A percentile compares a stretch with the other conserved stretches of the same genome.
These are phyloP conservation scores for Hermodice carunculata DNA, from an alignment of 2,888 invertebrate genomes.

Conservation along the genomic window DNA sequence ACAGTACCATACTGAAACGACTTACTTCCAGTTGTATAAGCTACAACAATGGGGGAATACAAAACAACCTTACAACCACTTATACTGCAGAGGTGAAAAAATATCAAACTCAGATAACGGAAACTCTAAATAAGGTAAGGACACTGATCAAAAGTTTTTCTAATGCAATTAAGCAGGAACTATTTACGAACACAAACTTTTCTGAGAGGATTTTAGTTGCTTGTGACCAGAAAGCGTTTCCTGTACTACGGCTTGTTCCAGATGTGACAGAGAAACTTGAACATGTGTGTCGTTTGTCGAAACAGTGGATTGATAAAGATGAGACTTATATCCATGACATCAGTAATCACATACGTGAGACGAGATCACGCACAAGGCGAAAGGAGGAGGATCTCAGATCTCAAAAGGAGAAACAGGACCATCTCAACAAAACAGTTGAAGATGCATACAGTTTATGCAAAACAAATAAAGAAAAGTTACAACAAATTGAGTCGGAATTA, in stretches of 20 bases:
- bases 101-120: conserved; percentile 50
- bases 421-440: conserved; percentile 55
- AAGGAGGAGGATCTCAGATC: conserved; percentile 52
- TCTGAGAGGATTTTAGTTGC: conserved; percentile 53
- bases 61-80: conserved; percentile 51
- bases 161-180: conserved; percentile 53
- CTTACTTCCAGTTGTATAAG: conserved; percentile 57
- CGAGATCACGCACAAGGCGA: conserved; percentile 50
- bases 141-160: conserved; percentile 54
- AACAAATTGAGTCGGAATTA: conserved; percentile 57
- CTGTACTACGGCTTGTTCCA: conserved; percentile 58
- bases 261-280: conserved; percentile 58
- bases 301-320: conserved; percentile 61
- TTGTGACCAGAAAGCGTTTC: conserved; percentile 64
- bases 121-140: conserved; percentile 46
- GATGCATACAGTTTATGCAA: conserved; percentile 56
- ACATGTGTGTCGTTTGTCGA: conserved; percentile 49
- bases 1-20: conserved; percentile 52
- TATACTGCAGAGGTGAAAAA: conserved; percentile 55
- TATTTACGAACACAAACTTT: conserved; percentile 54
- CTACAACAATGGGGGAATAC: conserved; percentile 47
- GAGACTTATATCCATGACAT: conserved; percentile 64
- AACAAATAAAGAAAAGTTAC: conserved; percentile 58
- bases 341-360: conserved; percentile 58
- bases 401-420: conserved; percentile 58